phyloP scores from a whole-genome alignment of 2,888 invertebrate genomes.

The Nephrotoma guestfalica region DNA sequence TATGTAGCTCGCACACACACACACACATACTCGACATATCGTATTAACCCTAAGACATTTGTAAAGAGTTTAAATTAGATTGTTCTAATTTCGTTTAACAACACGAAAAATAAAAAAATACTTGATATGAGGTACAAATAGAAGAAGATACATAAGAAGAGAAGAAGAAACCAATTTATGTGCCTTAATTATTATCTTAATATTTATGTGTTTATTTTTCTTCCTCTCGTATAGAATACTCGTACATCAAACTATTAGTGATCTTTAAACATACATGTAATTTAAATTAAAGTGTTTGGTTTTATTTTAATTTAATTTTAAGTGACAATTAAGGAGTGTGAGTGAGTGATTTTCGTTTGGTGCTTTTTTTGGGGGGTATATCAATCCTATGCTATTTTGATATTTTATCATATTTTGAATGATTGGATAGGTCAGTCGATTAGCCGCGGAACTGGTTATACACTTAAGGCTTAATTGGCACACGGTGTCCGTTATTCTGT shows the following conservation, averaged over 20 bases:
- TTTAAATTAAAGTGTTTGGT: neutral
- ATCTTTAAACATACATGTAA: neutral
- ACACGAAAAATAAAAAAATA: neutral
- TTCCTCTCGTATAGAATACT: neutral
- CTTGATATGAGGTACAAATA: neutral
- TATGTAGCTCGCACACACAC: too few species aligned
- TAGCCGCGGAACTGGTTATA: too few species aligned
- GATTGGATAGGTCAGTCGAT: too few species aligned
- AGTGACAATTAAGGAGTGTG: neutral
- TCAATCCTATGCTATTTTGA: too few species aligned
- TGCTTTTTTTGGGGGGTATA: accelerated
- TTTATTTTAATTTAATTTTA: neutral
- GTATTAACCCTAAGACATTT: neutral
- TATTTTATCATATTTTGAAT: too few species aligned
- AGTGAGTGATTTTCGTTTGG: too few species aligned
- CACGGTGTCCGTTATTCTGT: too few species aligned
- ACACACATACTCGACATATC: neutral
- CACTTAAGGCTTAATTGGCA: too few species aligned
- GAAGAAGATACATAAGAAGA: neutral
- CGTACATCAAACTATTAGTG: neutral
- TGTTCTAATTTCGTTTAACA: neutral
- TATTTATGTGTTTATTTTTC: neutral
- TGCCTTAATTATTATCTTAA: neutral
- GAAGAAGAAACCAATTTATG: neutral
- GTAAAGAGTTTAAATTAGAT: neutral